Conservation (phyloP, 2,113 vertebrate species). For the Poecilia latipinna region DNA sequence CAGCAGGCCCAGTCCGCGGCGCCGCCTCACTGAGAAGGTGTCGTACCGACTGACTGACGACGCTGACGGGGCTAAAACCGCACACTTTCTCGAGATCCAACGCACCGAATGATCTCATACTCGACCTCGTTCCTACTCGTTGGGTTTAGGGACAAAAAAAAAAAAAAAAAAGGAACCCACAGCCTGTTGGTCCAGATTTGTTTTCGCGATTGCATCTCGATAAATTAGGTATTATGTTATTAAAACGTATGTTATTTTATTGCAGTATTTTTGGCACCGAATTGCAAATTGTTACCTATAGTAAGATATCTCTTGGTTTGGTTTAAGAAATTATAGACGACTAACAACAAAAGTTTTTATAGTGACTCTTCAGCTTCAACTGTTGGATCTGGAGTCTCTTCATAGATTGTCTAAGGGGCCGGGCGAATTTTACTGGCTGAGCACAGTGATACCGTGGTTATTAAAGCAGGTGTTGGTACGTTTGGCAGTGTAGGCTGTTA, state of each 20-base stretch:
- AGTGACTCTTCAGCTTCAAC: background rate
- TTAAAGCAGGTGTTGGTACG: background rate
- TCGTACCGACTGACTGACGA: constrained; percentile 24
- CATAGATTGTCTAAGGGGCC: background rate
- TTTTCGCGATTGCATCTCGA: constrained; percentile 21
- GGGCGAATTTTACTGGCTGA: no score
- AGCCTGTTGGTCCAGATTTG: constrained; percentile 45
- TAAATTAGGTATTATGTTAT: no score
- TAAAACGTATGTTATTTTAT: no score
- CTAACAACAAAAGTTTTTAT: no score
- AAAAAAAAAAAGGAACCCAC: constrained; percentile 19
- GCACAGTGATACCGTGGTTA: background rate
- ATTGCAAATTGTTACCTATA: no score
- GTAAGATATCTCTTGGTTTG: no score
- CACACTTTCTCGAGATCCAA: background rate
- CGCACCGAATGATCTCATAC: background rate
- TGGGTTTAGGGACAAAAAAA: background rate
- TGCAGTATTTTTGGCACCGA: no score
- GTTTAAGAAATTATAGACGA: no score
- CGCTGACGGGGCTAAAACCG: no score
- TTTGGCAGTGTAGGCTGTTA: background rate
- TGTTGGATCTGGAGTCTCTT: background rate
- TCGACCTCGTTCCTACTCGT: background rate
- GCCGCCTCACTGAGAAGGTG: constrained; percentile 25
- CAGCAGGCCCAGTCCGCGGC: constrained; percentile 43